Evolutionary conservation across 2,888 invertebrate species (phyloP).

Genomic region (Leptopilina syphax): DNA sequence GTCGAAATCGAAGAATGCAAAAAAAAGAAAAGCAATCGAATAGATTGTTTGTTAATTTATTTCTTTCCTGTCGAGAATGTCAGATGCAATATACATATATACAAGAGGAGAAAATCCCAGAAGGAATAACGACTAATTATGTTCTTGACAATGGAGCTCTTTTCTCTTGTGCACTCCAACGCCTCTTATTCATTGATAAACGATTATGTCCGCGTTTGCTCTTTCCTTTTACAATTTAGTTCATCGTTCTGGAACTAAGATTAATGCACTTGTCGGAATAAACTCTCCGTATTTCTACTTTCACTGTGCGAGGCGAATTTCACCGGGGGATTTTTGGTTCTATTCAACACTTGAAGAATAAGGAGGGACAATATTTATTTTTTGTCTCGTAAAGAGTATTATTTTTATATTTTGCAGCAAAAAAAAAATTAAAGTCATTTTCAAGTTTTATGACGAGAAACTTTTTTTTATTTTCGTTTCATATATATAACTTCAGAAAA

Average conservation of each 20-base stretch:
- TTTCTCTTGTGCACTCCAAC: neutral
- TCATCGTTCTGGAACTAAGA: conserved; percentile 24
- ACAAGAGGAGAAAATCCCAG: neutral
- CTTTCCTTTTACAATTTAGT: conserved; percentile 25
- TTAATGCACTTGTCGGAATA: conserved; percentile 33
- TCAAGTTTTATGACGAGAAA: no score
- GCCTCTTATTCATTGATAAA: conserved; percentile 15
- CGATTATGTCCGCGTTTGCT: conserved; percentile 6
- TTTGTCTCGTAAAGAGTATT: neutral
- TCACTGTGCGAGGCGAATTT: neutral
- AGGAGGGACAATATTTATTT: neutral
- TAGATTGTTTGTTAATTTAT: conserved; percentile 18
- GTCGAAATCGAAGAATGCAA: neutral
- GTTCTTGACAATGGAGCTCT: conserved; percentile 20
- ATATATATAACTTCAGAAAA: no score
- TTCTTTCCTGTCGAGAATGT: conserved; percentile 12
- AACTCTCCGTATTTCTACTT: neutral
- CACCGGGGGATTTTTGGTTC: neutral
- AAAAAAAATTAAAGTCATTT: no score
- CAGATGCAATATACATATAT: neutral
- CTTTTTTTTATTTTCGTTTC: no score
- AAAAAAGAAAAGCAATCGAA: neutral
- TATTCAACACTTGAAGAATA: neutral
- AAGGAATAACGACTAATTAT: conserved; percentile 23
- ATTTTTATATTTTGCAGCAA: no score